Conservation (phyloP, 2,113 vertebrate species). For the Anser cygnoides region DNA sequence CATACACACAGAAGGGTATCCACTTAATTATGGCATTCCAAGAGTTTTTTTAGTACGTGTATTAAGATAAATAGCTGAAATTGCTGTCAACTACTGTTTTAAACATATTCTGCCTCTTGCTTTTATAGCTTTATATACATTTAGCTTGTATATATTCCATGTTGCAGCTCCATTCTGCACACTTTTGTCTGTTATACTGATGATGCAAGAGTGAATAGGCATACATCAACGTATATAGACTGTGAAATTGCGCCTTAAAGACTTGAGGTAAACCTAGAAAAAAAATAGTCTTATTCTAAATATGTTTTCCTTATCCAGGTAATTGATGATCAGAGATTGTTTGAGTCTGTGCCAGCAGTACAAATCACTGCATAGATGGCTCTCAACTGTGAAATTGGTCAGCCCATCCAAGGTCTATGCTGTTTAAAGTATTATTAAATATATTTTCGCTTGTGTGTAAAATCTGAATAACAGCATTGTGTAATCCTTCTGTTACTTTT, state of each 20-base stretch:
- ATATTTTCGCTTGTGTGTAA: background rate
- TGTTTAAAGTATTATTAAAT: slow-evolving; percentile 17
- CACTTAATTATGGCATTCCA: background rate
- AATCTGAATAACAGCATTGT: background rate
- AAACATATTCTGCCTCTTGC: background rate
- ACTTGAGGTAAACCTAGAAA: background rate
- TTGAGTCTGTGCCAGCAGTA: background rate
- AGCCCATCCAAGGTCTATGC: background rate
- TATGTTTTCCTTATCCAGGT: background rate
- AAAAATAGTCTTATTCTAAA: background rate
- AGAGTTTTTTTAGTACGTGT: background rate
- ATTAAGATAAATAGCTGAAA: background rate
- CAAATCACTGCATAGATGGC: background rate
- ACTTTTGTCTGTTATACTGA: background rate
- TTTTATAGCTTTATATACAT: background rate
- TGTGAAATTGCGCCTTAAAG: background rate
- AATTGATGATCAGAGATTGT: background rate
- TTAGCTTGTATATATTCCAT: background rate
- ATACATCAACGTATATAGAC: background rate
- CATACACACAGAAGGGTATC: background rate
- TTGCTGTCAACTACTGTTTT: background rate
- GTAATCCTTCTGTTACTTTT: background rate
- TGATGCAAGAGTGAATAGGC: background rate
- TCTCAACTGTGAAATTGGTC: slow-evolving; percentile 11
- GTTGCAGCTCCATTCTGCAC: background rate